Conservation (phyloP, 2,888 invertebrate species). For the Eumacrocentrus americanus region DNA sequence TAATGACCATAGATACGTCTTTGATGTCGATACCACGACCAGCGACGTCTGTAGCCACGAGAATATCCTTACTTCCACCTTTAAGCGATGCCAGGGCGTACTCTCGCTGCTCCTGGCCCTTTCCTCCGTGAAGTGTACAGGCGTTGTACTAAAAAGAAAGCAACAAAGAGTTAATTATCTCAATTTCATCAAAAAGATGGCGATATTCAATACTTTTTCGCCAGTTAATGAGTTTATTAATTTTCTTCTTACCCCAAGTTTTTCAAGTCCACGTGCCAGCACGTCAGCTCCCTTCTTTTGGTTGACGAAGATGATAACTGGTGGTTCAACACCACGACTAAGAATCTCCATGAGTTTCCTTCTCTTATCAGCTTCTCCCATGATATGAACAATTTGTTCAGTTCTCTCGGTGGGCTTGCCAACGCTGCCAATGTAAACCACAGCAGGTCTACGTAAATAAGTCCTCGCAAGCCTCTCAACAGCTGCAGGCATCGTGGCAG, state of each 20-base stretch:
- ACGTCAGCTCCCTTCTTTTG: slow-evolving; percentile 99
- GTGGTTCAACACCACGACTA: slow-evolving; percentile 89
- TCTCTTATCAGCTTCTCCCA: slow-evolving; percentile 94
- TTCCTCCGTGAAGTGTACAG: slow-evolving; percentile 97
- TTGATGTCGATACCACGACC: slow-evolving; percentile 99
- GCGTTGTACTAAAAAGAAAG: slow-evolving; percentile 76
- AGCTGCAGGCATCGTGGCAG: slow-evolving; percentile 99
- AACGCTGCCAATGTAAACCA: slow-evolving; percentile 95
- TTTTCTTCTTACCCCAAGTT: slow-evolving; percentile 83
- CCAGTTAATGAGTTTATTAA: too few relatives aligned
- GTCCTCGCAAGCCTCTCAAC: slow-evolving; percentile 95
- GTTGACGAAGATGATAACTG: slow-evolving; percentile 99
- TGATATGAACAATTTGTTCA: slow-evolving; percentile 96
- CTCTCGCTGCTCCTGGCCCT: slow-evolving; percentile 99
- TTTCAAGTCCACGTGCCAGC: slow-evolving; percentile 94
- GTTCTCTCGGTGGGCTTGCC: slow-evolving; percentile 98
- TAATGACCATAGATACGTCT: slow-evolving; percentile 98
- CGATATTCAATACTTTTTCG: too few relatives aligned
- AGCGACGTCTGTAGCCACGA: slow-evolving; percentile 99
- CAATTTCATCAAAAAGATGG: neutral
- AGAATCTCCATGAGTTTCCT: slow-evolving; percentile 95
- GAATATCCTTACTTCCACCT: slow-evolving; percentile 93
- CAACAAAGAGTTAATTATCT: neutral
- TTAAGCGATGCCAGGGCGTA: slow-evolving; percentile 97
- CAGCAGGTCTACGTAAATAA: slow-evolving; percentile 93